phyloP scores from a whole-genome alignment of 1,140 invertebrate species.

The Calliopsis andreniformis region DNA sequence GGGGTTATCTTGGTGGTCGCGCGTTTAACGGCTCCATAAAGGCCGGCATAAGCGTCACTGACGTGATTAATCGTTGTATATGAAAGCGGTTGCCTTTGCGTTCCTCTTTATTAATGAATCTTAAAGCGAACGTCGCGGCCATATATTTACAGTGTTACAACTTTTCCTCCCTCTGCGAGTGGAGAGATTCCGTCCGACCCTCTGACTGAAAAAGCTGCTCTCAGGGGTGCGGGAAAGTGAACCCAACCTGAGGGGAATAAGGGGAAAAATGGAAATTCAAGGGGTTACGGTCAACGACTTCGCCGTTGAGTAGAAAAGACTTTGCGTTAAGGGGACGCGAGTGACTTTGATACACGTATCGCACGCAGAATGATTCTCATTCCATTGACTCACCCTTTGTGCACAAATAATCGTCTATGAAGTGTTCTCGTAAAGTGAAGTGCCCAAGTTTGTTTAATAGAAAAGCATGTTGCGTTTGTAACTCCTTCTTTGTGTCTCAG shows the following conservation, averaged over 20 bases:
- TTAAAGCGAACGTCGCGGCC: slow-evolving; percentile 17
- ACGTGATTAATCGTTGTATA: slow-evolving; percentile 56
- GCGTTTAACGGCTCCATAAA: slow-evolving; percentile 56
- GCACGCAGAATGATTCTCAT: too few relatives aligned
- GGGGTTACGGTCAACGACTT: too few relatives aligned
- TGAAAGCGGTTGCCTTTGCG: slow-evolving; percentile 24
- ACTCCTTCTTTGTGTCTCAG: too few relatives aligned
- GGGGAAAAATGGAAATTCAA: slow-evolving; percentile 8
- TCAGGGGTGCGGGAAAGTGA: not conserved
- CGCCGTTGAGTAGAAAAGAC: not conserved
- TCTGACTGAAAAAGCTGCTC: not conserved
- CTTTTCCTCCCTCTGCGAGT: not conserved
- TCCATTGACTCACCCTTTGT: too few relatives aligned
- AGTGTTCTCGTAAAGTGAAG: too few relatives aligned
- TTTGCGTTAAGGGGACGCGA: not conserved
- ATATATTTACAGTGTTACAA: slow-evolving; percentile 40
- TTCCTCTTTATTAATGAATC: slow-evolving; percentile 44
- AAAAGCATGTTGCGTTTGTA: too few relatives aligned
- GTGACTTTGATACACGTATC: not conserved
- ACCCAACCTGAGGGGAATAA: not conserved
- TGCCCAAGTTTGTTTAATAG: too few relatives aligned
- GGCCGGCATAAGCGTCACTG: slow-evolving; percentile 38
- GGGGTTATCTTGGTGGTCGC: slow-evolving; percentile 46
- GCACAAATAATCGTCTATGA: too few relatives aligned
- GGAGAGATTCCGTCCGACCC: not conserved